Conservation (phyloP, 2,888 invertebrate species). For the Aplocera efformata region DNA sequence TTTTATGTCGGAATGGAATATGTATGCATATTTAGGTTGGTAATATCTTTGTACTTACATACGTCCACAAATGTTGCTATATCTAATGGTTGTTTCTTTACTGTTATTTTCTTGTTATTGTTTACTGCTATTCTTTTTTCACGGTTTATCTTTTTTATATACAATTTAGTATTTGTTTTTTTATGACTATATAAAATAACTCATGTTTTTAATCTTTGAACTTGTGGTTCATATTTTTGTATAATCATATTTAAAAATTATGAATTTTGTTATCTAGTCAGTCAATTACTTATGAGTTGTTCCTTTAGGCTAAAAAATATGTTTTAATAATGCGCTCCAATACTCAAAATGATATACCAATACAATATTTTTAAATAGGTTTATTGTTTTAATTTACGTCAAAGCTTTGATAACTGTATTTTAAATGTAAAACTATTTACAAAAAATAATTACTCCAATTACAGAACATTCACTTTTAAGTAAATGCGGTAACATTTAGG, state of each 20-base stretch:
- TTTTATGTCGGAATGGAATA: no score
- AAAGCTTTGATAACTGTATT: slow-evolving; percentile 37
- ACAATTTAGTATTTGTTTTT: neutral
- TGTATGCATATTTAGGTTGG: no score
- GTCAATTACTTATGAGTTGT: slow-evolving; percentile 4
- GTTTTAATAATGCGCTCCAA: neutral
- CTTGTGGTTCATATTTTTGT: neutral
- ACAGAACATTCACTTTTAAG: slow-evolving; percentile 48
- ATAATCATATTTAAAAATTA: slow-evolving; percentile 10
- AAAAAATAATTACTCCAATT: slow-evolving; percentile 65
- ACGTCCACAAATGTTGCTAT: slow-evolving; percentile 10
- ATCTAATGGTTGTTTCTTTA: slow-evolving; percentile 7
- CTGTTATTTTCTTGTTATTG: slow-evolving; percentile 3
- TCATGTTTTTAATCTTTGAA: neutral
- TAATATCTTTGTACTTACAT: slow-evolving; percentile 16
- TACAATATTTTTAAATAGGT: slow-evolving; percentile 15
- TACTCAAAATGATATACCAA: slow-evolving; percentile 19
- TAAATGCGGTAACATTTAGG: slow-evolving; percentile 50
- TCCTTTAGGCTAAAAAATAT: slow-evolving; percentile 3
- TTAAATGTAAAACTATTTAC: slow-evolving; percentile 61
- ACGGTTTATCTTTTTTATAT: slow-evolving; percentile 2
- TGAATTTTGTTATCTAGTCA: slow-evolving; percentile 21
- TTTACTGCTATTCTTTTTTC: slow-evolving; percentile 5
- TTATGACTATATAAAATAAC: neutral
- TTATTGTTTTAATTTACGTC: slow-evolving; percentile 20